Evolutionary conservation across 2,797 vertebrate genomes (phyloP).

Genomic region (Lagorchestes hirsutus): DNA sequence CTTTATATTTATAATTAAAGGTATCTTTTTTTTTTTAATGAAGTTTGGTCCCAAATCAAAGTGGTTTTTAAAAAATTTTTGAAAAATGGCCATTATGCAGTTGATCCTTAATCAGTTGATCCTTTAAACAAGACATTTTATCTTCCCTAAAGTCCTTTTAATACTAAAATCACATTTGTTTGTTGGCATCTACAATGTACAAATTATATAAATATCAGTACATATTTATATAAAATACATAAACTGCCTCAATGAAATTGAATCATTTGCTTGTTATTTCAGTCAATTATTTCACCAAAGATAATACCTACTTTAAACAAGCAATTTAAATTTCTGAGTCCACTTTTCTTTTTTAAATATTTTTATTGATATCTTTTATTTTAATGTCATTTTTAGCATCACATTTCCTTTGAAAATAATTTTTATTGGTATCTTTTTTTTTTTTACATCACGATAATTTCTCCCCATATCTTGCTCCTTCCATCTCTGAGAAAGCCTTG

Average conservation of each 20-base stretch:
- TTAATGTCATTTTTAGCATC: background rate
- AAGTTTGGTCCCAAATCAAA: background rate
- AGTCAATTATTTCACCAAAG: slow-evolving; percentile 58
- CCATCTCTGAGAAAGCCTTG: background rate
- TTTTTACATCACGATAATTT: background rate
- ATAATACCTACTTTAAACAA: slow-evolving; percentile 86
- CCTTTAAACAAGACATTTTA: slow-evolving; percentile 37
- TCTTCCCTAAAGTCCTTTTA: slow-evolving; percentile 45
- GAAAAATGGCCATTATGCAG: background rate
- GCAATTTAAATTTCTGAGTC: slow-evolving; percentile 55
- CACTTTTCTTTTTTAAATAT: background rate
- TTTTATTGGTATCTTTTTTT: background rate
- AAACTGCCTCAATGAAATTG: background rate
- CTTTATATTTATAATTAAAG: slow-evolving; percentile 64
- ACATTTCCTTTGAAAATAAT: background rate
- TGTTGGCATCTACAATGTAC: background rate
- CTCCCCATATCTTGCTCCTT: background rate
- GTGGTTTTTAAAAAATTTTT: background rate
- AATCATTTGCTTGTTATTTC: slow-evolving; percentile 47
- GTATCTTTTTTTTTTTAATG: background rate
- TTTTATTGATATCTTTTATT: background rate
- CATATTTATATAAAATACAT: background rate
- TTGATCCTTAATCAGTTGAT: slow-evolving; percentile 31
- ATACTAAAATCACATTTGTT: slow-evolving; percentile 48
- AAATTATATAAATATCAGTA: background rate